Conservation (phyloP, 2,797 vertebrate species). For the Phataginus tricuspis region DNA sequence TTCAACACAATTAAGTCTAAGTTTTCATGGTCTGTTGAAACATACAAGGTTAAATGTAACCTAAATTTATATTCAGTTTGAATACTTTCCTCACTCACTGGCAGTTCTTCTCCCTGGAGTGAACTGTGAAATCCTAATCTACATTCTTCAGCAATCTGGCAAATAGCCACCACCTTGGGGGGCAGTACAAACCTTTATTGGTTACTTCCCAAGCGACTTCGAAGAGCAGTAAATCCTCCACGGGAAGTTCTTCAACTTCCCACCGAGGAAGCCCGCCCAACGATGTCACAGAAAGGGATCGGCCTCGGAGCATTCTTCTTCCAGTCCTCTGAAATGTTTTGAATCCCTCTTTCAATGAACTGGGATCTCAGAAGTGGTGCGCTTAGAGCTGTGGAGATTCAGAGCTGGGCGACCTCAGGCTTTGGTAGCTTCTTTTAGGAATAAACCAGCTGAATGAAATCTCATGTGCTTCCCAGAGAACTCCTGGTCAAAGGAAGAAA, state of each 20-base stretch:
- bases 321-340: neutral
- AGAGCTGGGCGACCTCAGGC: conserved; percentile 66
- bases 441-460: conserved; percentile 77
- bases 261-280: conserved; percentile 92
- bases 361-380: neutral
- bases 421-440: conserved; percentile 71
- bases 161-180: neutral
- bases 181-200: conserved; percentile 93
- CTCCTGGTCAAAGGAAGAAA: conserved; percentile 17
- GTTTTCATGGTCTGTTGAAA: neutral
- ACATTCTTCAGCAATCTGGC: neutral
- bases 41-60: neutral
- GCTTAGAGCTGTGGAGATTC: neutral
- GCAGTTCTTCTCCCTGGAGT: neutral
- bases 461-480: conserved; percentile 70
- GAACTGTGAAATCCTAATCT: neutral
- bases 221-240: conserved; percentile 94
- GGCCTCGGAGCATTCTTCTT: conserved; percentile 90
- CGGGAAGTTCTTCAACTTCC: conserved; percentile 92
- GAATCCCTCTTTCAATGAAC: neutral
- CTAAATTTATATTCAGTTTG: neutral
- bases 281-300: conserved; percentile 95
- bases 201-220: conserved; percentile 98
- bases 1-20: neutral
- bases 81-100: neutral